These are phyloP conservation scores for Hippocampus abdominalis DNA, from an alignment of 2,113 vertebrate genomes.

Conservation along the genomic window DNA sequence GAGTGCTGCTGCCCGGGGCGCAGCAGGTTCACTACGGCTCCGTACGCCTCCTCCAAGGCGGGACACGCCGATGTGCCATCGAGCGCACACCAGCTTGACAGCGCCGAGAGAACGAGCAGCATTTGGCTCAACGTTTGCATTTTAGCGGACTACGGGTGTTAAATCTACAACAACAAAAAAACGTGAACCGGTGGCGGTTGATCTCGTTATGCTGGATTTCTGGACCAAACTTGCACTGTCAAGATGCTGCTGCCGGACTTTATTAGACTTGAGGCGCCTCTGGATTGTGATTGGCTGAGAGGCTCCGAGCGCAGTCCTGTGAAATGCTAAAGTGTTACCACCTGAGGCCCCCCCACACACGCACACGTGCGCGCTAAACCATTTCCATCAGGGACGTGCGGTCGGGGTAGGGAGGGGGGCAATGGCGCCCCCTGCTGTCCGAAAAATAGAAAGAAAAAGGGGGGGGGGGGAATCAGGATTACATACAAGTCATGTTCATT, in stretches of 20 bases:
- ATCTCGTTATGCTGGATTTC: not conserved
- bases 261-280: conserved; percentile 21
- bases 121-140: not conserved
- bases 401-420: too few relatives aligned
- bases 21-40: conserved; percentile 46
- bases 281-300: conserved; percentile 62
- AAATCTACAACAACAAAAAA: not conserved
- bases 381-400: too few relatives aligned
- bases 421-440: too few relatives aligned
- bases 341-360: not conserved
- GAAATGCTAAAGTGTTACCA: conserved; percentile 10
- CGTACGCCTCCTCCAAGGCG: conserved; percentile 42
- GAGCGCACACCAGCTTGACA: conserved; percentile 13
- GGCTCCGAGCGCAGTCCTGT: conserved; percentile 15
- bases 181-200: not conserved
- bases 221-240: conserved; percentile 7
- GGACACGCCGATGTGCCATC: conserved; percentile 24
- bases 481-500: too few relatives aligned
- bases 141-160: too few relatives aligned
- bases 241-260: conserved; percentile 4
- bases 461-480: too few relatives aligned
- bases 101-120: conserved; percentile 18
- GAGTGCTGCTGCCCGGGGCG: conserved; percentile 47
- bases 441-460: too few relatives aligned
- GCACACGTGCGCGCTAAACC: not conserved